Percentiles rank a stretch among this genome's conserved stretches.
These are phyloP conservation scores for Hypanus sabinus DNA, from an alignment of 2,113 vertebrate species.

Conservation along the genomic window DNA sequence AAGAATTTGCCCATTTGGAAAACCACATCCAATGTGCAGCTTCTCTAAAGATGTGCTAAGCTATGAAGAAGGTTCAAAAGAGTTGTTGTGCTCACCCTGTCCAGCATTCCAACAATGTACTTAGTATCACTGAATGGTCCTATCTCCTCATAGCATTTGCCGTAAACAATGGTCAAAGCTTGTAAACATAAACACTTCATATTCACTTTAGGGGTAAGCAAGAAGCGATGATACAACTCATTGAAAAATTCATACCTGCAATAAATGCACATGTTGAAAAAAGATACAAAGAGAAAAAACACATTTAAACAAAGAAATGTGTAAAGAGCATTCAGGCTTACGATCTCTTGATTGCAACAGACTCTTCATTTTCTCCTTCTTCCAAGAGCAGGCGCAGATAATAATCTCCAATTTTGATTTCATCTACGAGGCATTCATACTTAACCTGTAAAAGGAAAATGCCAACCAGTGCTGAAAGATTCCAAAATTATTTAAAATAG, in stretches of 20 bases:
- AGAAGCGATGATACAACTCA: constrained; percentile 94
- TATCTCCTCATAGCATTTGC: constrained; percentile 90
- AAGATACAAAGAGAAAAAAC: not conserved
- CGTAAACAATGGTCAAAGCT: constrained; percentile 92
- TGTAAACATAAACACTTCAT: constrained; percentile 99
- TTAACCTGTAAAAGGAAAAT: constrained; percentile 68
- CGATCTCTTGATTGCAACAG: constrained; percentile 93
- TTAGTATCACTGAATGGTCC: constrained; percentile 90
- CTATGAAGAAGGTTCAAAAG: constrained; percentile 29
- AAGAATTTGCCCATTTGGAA: not conserved
- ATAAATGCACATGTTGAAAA: constrained; percentile 24
- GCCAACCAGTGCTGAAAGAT: not conserved
- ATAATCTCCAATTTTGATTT: constrained; percentile 98
- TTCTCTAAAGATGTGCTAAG: not conserved
- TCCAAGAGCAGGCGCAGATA: constrained; percentile 88
- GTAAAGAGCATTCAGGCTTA: constrained; percentile 53
- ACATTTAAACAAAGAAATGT: constrained; percentile 33
- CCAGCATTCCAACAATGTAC: constrained; percentile 95
- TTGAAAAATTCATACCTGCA: constrained; percentile 95
- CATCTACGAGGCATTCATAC: constrained; percentile 94
- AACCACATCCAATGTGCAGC: not conserved
- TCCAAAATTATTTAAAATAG: not conserved
- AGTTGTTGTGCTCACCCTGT: constrained; percentile 68
- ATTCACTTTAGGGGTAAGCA: constrained; percentile 92
- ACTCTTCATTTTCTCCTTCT: constrained; percentile 89